Conservation (phyloP, 2,113 vertebrate species). For the Gadus macrocephalus region DNA sequence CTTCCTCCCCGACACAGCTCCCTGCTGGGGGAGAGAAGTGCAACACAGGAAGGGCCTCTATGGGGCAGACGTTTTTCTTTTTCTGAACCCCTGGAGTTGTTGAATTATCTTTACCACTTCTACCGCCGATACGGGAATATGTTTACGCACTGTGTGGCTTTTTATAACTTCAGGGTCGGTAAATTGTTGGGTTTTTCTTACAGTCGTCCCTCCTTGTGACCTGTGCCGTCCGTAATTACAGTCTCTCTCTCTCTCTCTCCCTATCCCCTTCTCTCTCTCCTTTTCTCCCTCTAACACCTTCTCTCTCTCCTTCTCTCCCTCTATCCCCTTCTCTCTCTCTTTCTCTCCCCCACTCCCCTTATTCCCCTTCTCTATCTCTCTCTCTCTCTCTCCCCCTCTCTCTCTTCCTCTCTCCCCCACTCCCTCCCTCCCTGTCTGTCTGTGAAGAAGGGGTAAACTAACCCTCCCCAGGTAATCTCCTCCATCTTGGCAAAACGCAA, state of each 20-base stretch:
- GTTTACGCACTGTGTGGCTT: conserved; percentile 42
- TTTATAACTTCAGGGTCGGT: conserved; percentile 37
- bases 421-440: no score
- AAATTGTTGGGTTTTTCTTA: conserved; percentile 28
- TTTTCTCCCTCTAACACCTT: no score
- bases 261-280: conserved; percentile 17
- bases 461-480: conserved; percentile 54
- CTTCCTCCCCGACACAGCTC: conserved; percentile 24
- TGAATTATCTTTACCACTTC: conserved; percentile 27
- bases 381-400: no score
- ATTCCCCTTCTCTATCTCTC: conserved; percentile 16
- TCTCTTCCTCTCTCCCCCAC: conserved; percentile 19
- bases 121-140: conserved; percentile 28
- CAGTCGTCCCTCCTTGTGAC: conserved; percentile 12
- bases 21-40: conserved; percentile 29
- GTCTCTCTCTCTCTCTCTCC: conserved; percentile 21
- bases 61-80: neutral
- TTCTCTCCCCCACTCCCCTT: no score
- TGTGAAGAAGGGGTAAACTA: conserved; percentile 24
- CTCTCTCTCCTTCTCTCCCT: conserved; percentile 17
- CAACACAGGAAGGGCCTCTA: conserved; percentile 32
- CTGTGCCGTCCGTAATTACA: conserved; percentile 48
- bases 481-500: conserved; percentile 59
- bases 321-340: conserved; percentile 16
- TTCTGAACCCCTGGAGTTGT: conserved; percentile 22